Percentiles rank a stretch among this genome's conserved stretches.
phyloP scores from a whole-genome alignment of 2,888 invertebrate species.

The Drosophila dives region DNA sequence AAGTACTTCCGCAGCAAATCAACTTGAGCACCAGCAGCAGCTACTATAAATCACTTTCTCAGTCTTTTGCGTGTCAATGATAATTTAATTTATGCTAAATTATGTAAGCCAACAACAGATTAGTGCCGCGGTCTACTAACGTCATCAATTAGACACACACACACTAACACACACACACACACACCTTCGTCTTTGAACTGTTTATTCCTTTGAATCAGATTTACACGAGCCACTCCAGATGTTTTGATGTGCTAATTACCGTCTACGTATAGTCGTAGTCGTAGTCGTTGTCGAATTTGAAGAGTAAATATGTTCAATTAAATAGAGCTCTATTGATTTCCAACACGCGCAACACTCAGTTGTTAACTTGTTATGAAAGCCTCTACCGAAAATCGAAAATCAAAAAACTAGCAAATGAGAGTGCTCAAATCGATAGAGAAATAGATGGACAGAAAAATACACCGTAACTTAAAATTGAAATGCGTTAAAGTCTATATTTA shows the following conservation, averaged over 20 bases:
- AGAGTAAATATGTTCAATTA: constrained; percentile 19
- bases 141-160: constrained; percentile 34
- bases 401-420: constrained; percentile 24
- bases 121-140: not conserved
- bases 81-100: constrained; percentile 58
- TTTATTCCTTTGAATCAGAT: constrained; percentile 45
- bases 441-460: not conserved
- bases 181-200: constrained; percentile 25
- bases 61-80: constrained; percentile 21
- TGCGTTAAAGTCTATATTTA: not conserved
- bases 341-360: constrained; percentile 19
- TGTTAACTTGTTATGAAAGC: constrained; percentile 22
- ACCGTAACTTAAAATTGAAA: not conserved
- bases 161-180: not conserved
- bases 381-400: constrained; percentile 31
- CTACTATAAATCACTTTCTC: constrained; percentile 21
- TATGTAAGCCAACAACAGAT: constrained; percentile 42
- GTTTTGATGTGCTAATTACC: constrained; percentile 41
- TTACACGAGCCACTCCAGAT: constrained; percentile 36
- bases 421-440: not conserved
- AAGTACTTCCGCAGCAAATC: constrained; percentile 6
- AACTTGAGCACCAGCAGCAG: constrained; percentile 6
- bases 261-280: not conserved
- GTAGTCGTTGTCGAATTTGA: constrained; percentile 12
- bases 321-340: constrained; percentile 13